phyloP scores from a whole-genome alignment of 2,888 invertebrate species.

The Andrena marginata region DNA sequence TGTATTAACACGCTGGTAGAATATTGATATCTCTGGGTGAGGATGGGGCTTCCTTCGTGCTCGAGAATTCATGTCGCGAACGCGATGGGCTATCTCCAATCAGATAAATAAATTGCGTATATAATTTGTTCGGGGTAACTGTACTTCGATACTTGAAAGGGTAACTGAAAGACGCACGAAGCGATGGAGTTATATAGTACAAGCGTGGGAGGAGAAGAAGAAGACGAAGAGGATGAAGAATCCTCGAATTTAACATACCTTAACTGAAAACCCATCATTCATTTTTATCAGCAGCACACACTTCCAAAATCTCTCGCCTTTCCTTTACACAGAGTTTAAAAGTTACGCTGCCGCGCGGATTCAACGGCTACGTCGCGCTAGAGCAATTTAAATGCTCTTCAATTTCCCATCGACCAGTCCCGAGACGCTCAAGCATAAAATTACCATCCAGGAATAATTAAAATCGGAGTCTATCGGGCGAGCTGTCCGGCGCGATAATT shows the following conservation, averaged over 20 bases:
- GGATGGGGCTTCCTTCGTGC: background rate
- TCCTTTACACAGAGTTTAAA: too few species aligned
- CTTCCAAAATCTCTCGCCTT: too few species aligned
- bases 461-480: conserved; percentile 8
- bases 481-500: conserved; percentile 21
- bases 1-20: conserved; percentile 49
- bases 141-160: too few species aligned
- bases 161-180: too few species aligned
- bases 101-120: background rate
- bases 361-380: background rate
- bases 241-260: too few species aligned
- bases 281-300: too few species aligned
- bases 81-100: background rate
- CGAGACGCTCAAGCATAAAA: background rate
- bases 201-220: too few species aligned
- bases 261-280: too few species aligned
- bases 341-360: background rate
- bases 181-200: too few species aligned
- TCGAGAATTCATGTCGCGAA: background rate
- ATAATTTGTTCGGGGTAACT: background rate
- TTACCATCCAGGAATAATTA: conserved; percentile 12
- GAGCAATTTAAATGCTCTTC: conserved; percentile 7
- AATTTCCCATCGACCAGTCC: background rate
- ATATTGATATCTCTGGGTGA: conserved; percentile 56
- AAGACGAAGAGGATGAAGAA: too few species aligned